Percentiles rank a stretch among this genome's conserved stretches.
These are phyloP conservation scores for Sebastes iracundus DNA, from an alignment of 2,797 vertebrate species.

Conservation along the genomic window DNA sequence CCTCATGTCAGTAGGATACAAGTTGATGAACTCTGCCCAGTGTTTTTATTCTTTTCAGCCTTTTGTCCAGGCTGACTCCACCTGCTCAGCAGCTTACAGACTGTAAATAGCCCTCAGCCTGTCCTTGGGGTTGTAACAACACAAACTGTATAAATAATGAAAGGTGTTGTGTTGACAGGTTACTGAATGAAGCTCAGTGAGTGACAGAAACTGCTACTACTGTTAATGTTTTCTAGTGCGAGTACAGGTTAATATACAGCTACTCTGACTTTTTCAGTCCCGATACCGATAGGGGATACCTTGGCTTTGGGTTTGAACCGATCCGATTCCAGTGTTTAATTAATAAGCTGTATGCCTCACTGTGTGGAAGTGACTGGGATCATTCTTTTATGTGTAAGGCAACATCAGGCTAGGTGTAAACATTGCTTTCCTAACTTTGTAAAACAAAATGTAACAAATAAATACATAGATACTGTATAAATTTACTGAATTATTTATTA, in stretches of 20 bases:
- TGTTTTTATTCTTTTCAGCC: not conserved
- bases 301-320: too few relatives aligned
- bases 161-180: constrained; percentile 58
- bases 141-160: constrained; percentile 20
- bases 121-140: constrained; percentile 1
- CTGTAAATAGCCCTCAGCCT: constrained; percentile 4
- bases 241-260: constrained; percentile 4
- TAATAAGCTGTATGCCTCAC: too few relatives aligned
- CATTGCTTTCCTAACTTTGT: too few relatives aligned
- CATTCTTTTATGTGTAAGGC: too few relatives aligned
- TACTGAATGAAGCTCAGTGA: constrained; percentile 14
- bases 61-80: constrained; percentile 11
- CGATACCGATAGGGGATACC: too few relatives aligned
- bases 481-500: too few relatives aligned
- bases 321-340: too few relatives aligned
- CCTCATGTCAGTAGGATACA: not conserved
- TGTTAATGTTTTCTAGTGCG: constrained; percentile 32
- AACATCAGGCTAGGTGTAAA: too few relatives aligned
- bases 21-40: not conserved
- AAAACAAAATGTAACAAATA: too few relatives aligned
- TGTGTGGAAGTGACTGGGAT: too few relatives aligned
- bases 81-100: constrained; percentile 43
- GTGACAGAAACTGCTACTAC: constrained; percentile 23
- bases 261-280: not conserved
- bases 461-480: too few relatives aligned